Conservation (phyloP, 1,140 invertebrate genomes). For the Pseudomyrmex cubaensis region DNA sequence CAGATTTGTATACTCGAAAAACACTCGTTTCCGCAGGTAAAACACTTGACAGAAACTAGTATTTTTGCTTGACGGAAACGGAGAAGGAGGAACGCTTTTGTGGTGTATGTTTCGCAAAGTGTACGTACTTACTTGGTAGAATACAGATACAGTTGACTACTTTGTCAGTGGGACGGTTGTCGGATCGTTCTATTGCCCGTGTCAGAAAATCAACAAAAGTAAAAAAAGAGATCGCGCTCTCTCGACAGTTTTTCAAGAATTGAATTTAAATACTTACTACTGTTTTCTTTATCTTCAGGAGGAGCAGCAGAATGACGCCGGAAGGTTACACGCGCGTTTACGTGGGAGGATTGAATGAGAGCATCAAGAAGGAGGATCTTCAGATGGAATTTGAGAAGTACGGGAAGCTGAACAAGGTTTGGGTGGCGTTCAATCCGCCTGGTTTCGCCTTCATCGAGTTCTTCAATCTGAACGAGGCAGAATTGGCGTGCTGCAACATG, state of each 20-base stretch:
- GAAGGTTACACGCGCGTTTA: conserved; percentile 90
- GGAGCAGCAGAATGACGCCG: conserved; percentile 80
- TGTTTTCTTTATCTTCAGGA: conserved; percentile 47
- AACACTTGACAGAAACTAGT: no score
- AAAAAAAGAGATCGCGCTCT: not conserved
- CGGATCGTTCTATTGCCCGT: no score
- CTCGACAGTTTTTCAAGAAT: not conserved
- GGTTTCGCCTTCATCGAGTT: conserved; percentile 99
- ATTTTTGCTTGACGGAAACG: no score
- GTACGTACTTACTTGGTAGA: no score
- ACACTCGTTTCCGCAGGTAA: no score
- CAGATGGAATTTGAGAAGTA: conserved; percentile 95
- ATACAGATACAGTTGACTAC: no score
- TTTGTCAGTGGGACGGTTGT: no score
- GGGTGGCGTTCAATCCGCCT: conserved; percentile 97
- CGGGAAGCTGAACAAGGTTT: conserved; percentile 97
- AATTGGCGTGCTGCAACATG: conserved; percentile 95
- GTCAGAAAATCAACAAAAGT: no score
- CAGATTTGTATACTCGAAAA: no score
- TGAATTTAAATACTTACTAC: conserved; percentile 1
- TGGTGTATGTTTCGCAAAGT: no score
- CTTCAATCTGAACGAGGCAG: conserved; percentile 97
- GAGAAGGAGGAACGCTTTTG: no score
- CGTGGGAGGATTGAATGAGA: conserved; percentile 93
- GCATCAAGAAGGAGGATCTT: conserved; percentile 94